Evolutionary conservation across 2,797 vertebrate genomes (phyloP), one percentile per base, ranked within the genome.

Genomic region (Balearica regulorum): DNA sequence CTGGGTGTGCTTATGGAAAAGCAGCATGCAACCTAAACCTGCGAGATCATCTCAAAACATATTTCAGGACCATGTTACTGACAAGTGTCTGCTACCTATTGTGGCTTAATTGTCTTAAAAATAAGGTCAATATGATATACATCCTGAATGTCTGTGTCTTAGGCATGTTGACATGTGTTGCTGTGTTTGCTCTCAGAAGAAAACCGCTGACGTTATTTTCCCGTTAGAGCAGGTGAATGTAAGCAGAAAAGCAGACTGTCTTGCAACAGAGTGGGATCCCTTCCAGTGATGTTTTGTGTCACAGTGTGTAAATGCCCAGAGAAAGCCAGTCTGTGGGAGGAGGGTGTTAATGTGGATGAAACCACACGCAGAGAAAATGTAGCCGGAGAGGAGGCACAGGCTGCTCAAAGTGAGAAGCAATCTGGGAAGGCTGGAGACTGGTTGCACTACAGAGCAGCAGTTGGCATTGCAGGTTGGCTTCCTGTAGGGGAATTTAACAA

Each of bases 81-180:
- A 54, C 49, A 61, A 71, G 16, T 20, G 64, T 37, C 6, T 73
- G 51, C 49, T 81, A 15, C 19, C 24, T 53, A 1, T 16, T 51
- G 35, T 57, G n/a, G 28, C 25, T 64, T 73, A 57, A 73, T n/a
- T n/a, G 25, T 29, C 35, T 66, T 93, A 20, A 55, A 77, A 33
- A 55, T 19, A 35, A 44, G n/a, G 39, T 71, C 54, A 33, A 21
- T 48, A 13, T 37, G 44, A 43, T 33, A 29, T 2, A 21, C 4
- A 22, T 66, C 33, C 39, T 62, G 14, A 39, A 26, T 55, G 35
- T 48, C 58, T 46, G 11, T 71, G 15, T 72, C 46, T 73, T 28
- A 29, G 64, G 33, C 0, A 0, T 33, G 53, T 48, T 54, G 53
- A 11, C 1, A 1, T 48, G 7, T 9, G 28, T 51, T 64, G 71